phyloP scores from a whole-genome alignment of 2,797 vertebrate species.

The Micromesistius poutassou region DNA sequence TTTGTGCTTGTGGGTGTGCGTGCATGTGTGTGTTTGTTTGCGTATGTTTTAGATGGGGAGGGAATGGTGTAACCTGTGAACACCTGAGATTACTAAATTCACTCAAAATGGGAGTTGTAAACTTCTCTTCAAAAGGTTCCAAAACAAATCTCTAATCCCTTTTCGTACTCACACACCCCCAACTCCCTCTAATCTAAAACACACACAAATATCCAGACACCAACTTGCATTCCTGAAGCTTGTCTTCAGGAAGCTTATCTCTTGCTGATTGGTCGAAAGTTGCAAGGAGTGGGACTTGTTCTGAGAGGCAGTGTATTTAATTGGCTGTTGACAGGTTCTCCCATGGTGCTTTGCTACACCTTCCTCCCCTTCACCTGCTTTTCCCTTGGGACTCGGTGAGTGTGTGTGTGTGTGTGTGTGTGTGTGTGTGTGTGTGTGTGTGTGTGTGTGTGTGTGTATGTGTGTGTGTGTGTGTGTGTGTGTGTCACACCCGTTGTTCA shows the following conservation, averaged over 20 bases:
- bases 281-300: not conserved
- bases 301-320: conserved; percentile 29
- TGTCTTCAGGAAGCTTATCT: conserved; percentile 12
- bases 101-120: not conserved
- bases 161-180: not conserved
- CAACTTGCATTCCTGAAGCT: conserved; percentile 38
- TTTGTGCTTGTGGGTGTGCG: not conserved
- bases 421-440: conserved; percentile 15
- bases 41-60: not conserved
- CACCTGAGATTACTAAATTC: not conserved
- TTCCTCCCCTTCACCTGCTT: conserved; percentile 38
- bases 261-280: conserved; percentile 44
- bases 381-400: conserved; percentile 10
- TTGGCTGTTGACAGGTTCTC: conserved; percentile 39
- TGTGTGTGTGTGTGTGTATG: not conserved
- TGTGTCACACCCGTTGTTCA: not conserved
- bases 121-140: not conserved
- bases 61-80: not conserved
- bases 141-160: not conserved
- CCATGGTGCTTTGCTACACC: conserved; percentile 24
- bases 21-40: not conserved
- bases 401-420: conserved; percentile 15
- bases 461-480: conserved; percentile 1
- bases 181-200: not conserved
- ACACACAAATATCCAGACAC: conserved; percentile 27